Conservation (phyloP, 2,888 invertebrate species). For the Cheilosia urbana region DNA sequence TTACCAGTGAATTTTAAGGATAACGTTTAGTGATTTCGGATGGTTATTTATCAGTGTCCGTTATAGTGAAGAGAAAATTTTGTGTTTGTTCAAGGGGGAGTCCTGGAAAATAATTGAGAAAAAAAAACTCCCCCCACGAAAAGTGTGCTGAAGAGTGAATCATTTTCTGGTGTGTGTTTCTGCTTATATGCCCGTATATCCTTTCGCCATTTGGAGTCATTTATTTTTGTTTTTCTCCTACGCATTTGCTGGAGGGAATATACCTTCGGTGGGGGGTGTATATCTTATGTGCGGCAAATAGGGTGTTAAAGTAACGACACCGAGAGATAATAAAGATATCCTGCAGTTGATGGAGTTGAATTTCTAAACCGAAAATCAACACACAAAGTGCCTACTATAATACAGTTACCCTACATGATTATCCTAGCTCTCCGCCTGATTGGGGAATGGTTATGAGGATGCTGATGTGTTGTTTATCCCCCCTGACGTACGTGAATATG, state of each 20-base stretch:
- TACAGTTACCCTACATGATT: slow-evolving; percentile 62
- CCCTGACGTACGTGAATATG: slow-evolving; percentile 55
- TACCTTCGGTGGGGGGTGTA: slow-evolving; percentile 12
- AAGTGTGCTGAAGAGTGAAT: slow-evolving; percentile 38
- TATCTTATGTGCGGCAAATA: slow-evolving; percentile 35
- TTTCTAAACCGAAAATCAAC: slow-evolving; percentile 70
- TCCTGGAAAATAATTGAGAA: slow-evolving; percentile 53
- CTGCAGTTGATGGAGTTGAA: slow-evolving; percentile 68
- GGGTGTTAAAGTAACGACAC: slow-evolving; percentile 63
- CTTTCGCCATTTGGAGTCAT: slow-evolving; percentile 55
- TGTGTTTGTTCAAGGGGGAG: slow-evolving; percentile 31
- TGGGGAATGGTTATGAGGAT: neutral
- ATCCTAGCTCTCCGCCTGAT: slow-evolving; percentile 26
- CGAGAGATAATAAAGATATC: slow-evolving; percentile 69
- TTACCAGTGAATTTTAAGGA: slow-evolving; percentile 75
- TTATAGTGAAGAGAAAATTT: neutral
- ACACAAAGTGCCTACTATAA: slow-evolving; percentile 69
- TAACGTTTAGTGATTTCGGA: slow-evolving; percentile 66
- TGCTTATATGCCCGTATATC: slow-evolving; percentile 26
- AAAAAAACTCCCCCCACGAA: slow-evolving; percentile 22
- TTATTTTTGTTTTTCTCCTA: slow-evolving; percentile 35
- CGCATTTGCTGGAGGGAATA: slow-evolving; percentile 34
- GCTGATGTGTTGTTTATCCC: slow-evolving; percentile 53
- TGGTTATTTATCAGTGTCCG: slow-evolving; percentile 68
- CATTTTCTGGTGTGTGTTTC: slow-evolving; percentile 34